Conservation (phyloP, 2,113 vertebrate genomes). For the Psittacus erithacus region DNA sequence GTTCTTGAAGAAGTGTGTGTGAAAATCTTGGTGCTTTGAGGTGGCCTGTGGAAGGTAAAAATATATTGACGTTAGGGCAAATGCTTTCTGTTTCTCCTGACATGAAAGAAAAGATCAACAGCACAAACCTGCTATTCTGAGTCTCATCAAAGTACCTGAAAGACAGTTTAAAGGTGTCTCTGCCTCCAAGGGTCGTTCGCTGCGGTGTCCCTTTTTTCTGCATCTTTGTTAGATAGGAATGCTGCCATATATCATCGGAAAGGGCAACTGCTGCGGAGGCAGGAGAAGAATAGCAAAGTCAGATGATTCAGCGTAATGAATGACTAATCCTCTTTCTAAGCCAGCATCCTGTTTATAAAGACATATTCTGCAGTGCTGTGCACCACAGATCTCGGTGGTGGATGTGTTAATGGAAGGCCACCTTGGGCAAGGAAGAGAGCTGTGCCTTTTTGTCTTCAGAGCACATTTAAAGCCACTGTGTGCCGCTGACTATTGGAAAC, state of each 20-base stretch:
- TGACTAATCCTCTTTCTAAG: not conserved
- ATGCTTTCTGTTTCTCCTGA: not conserved
- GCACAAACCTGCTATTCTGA: not conserved
- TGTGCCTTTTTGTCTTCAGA: not conserved
- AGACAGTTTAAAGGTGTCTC: not conserved
- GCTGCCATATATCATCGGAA: conserved; percentile 10
- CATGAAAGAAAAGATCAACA: not conserved
- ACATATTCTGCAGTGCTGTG: not conserved
- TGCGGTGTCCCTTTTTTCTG: not conserved
- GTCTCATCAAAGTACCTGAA: not conserved
- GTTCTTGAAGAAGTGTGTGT: not conserved
- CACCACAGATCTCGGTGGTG: not conserved
- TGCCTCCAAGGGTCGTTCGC: not conserved
- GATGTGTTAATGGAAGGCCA: not conserved
- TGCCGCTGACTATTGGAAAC: not conserved
- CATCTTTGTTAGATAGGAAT: not conserved
- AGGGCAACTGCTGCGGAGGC: conserved; percentile 28
- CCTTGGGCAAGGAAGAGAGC: not conserved
- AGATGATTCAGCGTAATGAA: not conserved
- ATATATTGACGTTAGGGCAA: not conserved
- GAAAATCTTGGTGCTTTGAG: not conserved
- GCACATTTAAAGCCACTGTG: not conserved
- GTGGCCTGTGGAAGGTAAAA: not conserved
- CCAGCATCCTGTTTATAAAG: not conserved
- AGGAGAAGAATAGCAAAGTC: not conserved